Base-by-base conservation (phyloP, 2,797 vertebrate genomes). In the Thunnus albacares region DNA sequence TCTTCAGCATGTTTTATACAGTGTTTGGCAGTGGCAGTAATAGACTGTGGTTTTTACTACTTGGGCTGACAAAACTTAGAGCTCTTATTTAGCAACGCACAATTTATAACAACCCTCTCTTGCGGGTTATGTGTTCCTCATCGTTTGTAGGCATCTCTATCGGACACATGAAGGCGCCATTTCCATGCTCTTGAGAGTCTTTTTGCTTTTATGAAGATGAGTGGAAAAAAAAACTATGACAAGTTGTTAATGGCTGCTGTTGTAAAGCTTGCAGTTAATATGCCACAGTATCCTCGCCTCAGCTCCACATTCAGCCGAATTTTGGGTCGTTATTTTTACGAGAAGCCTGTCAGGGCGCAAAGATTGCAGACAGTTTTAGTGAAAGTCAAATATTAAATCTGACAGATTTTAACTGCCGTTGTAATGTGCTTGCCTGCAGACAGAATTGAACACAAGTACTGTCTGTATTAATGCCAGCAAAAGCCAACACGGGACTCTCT, bases 161-260 rank as follows among this genome's bases (percentile, higher is more conserved):
- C 74, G 79, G 81, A 91, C 94, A 80, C 94, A 82, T 20, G 94
- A 91, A 84, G 94, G 93, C 93, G 93, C 93, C 84, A 87, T 95
- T 90, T 83, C 84, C 87, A 81, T 72, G 62, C 76, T 14, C 13
- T 75, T 4, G 49, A 14, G 2, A 30, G 18, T 1, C 28, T 35
- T 9, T 9, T 4, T 30, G 55, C 47, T 51, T 30, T 13, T 35
- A 38, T 35, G 8, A 30, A 17, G 55, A 26, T 57, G 22, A 67
- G 7, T 15, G 11, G 18, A 13, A 56, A 35, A 11, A 11, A 43
- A 70, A 62, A 73, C 6, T 41, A 57, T 15, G 22, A 9, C 43
- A 79, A 52, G 55, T 75, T 66, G 30, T 41, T 38, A 30, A 70
- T 56, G 26, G 49, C 33, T 41, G 30, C 8, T 33, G 30, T 12